phyloP scores from a whole-genome alignment of 2,113 vertebrate genomes.

The Crotalus tigris region DNA sequence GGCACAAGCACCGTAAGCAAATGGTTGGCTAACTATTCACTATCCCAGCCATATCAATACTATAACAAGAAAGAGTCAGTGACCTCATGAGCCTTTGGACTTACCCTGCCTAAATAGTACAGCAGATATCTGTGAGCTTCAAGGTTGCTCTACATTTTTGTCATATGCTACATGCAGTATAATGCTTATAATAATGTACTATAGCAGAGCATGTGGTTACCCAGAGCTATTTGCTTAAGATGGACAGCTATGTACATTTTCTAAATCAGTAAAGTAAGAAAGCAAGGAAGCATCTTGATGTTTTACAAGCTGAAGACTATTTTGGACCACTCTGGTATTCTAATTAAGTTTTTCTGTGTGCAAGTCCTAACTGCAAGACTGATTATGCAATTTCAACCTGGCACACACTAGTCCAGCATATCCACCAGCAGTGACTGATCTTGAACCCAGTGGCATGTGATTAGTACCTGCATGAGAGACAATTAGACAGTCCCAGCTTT shows the following conservation, averaged over 20 bases:
- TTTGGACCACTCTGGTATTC: background rate
- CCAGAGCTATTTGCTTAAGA: background rate
- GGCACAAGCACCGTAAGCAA: background rate
- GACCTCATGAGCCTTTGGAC: background rate
- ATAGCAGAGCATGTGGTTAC: background rate
- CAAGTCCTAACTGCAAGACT: background rate
- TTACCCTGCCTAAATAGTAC: background rate
- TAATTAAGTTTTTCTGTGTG: background rate
- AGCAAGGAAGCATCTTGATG: background rate
- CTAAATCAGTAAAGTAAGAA: background rate
- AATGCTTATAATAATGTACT: background rate
- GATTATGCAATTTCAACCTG: background rate
- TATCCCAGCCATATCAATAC: background rate
- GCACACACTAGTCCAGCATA: background rate
- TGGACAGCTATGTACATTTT: background rate
- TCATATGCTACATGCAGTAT: background rate
- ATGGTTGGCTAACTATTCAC: background rate
- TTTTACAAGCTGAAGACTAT: background rate
- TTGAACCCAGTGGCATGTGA: background rate
- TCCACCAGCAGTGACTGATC: background rate
- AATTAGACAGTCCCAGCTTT: background rate
- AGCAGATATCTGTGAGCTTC: background rate
- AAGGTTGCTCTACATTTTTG: background rate
- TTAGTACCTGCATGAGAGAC: background rate
- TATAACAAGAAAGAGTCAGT: background rate